These are phyloP conservation scores for Poecile montanus DNA, from an alignment of 2,797 vertebrate species.

Conservation along the genomic window DNA sequence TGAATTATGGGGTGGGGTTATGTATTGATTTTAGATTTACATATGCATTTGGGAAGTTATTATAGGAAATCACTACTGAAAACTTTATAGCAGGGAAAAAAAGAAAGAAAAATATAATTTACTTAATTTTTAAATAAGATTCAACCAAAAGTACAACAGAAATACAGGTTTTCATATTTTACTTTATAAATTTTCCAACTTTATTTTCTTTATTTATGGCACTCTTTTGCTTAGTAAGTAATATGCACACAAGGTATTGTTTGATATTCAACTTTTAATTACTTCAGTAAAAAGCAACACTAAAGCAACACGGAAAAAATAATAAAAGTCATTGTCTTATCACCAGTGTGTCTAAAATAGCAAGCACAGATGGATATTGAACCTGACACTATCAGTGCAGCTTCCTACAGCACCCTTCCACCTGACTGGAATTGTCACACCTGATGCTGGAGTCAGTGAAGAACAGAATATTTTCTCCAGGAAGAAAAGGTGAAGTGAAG, in stretches of 20 bases:
- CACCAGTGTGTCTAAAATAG: background rate
- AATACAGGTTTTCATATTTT: background rate
- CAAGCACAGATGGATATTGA: background rate
- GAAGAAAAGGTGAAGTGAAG: background rate
- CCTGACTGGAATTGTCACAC: background rate
- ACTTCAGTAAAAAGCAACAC: background rate
- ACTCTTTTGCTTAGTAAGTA: background rate
- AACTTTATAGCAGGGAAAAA: background rate
- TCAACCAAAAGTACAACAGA: background rate
- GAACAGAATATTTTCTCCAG: background rate
- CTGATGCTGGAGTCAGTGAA: background rate
- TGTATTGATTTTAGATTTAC: background rate
- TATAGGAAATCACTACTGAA: background rate
- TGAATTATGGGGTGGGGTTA: background rate
- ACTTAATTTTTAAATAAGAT: background rate
- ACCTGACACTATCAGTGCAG: background rate
- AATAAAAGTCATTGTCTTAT: background rate
- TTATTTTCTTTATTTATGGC: background rate
- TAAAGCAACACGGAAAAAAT: background rate
- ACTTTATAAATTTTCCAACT: background rate
- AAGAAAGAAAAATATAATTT: background rate
- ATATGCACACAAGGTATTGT: background rate
- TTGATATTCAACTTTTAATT: background rate
- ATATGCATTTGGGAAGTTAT: background rate
- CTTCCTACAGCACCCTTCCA: background rate